Evolutionary conservation across 2,888 invertebrate genomes (phyloP).

Genomic region (Acheta domesticus): DNA sequence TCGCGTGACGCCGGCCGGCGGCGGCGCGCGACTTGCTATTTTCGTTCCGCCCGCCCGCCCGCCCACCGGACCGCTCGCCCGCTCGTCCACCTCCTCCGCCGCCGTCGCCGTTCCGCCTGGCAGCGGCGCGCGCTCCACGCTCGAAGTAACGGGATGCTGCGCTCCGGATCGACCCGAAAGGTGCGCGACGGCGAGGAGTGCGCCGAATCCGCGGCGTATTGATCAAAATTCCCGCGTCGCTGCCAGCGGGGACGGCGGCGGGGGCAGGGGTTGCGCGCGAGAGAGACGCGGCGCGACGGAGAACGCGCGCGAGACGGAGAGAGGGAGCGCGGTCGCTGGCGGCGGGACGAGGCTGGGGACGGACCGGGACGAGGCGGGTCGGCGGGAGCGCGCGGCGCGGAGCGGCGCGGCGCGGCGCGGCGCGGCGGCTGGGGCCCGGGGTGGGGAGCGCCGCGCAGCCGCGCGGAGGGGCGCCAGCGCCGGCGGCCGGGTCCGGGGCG

Average conservation of each 20-base stretch:
- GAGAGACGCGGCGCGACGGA: neutral
- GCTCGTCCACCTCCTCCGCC: neutral
- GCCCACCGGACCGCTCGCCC: neutral
- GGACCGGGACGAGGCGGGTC: neutral
- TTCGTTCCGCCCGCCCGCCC: neutral
- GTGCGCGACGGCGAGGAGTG: neutral
- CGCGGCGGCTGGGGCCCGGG: slow-evolving; percentile 19
- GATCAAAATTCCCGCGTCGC: slow-evolving; percentile 7
- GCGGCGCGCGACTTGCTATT: neutral
- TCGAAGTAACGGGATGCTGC: slow-evolving; percentile 18
- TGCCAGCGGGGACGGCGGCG: neutral
- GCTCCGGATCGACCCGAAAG: slow-evolving; percentile 23
- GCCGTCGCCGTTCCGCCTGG: too few relatives aligned
- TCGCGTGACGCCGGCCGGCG: neutral
- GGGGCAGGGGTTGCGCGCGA: neutral
- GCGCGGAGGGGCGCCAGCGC: neutral
- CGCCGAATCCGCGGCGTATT: slow-evolving; percentile 18
- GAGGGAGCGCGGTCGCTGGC: neutral
- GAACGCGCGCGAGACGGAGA: too few relatives aligned
- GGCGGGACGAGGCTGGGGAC: neutral
- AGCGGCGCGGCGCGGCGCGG: too few relatives aligned
- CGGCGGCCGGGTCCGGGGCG: neutral
- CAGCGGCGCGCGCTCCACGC: slow-evolving; percentile 9
- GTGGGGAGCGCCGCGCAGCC: slow-evolving; percentile 24
- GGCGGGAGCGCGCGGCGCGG: neutral